A percentile compares a stretch with the other conserved stretches of the same genome.
Conservation (phyloP, 2,113 vertebrate genomes). For the Anarrhichthys ocellatus region DNA sequence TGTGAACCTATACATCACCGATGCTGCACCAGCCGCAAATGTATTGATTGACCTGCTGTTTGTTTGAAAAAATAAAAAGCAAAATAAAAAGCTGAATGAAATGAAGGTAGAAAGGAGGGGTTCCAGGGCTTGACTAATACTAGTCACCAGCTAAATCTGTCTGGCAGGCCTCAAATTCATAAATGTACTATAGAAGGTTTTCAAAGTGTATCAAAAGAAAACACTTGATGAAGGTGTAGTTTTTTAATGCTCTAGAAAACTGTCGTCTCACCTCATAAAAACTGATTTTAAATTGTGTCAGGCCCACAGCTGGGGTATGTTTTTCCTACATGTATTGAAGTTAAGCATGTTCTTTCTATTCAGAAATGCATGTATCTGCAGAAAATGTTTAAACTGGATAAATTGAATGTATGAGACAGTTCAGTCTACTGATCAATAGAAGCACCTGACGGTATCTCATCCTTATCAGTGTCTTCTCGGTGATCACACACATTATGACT, state of each 20-base stretch:
- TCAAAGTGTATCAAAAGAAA: not conserved
- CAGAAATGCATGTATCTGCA: not conserved
- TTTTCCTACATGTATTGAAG: not conserved
- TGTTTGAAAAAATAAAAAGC: not conserved
- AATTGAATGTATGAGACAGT: slow-evolving; percentile 27
- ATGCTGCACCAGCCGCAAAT: not conserved
- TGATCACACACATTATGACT: slow-evolving; percentile 24
- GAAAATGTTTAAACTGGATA: not conserved
- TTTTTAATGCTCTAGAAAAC: not conserved
- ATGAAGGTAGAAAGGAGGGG: not conserved
- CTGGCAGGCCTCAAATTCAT: not conserved
- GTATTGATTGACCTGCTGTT: slow-evolving; percentile 3
- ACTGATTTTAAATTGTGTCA: not conserved
- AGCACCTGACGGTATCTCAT: not conserved
- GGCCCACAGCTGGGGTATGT: not conserved
- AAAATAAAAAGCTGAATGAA: not conserved
- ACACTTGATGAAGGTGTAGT: not conserved
- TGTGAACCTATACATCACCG: not conserved
- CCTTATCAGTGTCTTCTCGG: slow-evolving; percentile 8
- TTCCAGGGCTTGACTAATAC: not conserved
- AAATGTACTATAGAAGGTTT: not conserved
- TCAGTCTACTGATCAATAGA: not conserved
- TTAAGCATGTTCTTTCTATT: not conserved
- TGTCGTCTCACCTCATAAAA: not conserved
- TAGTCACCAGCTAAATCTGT: not conserved